Evolutionary conservation across 2,888 invertebrate genomes (phyloP).

Genomic region (Steinernema scapterisci): DNA sequence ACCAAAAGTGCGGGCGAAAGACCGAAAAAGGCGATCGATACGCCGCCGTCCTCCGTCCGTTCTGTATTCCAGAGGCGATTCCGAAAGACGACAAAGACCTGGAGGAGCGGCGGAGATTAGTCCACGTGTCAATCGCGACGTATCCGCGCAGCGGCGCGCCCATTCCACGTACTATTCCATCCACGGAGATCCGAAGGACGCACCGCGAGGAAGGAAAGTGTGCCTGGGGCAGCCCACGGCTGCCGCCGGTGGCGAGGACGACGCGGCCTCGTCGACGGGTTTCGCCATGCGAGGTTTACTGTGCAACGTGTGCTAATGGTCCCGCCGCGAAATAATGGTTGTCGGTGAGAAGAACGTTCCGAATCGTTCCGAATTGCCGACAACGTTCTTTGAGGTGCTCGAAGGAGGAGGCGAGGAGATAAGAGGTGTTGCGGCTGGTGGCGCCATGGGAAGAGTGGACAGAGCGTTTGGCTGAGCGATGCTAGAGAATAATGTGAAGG

Average conservation of each 20-base stretch:
- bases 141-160: not conserved
- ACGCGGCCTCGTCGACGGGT: not conserved
- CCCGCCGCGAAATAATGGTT: not conserved
- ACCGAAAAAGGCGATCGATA: constrained; percentile 1
- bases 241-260: not conserved
- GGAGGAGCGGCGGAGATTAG: not conserved
- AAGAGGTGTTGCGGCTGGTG: not conserved
- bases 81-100: not conserved
- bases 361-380: not conserved
- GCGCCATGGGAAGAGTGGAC: not conserved
- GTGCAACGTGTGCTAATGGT: constrained; percentile 23
- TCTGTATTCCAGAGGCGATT: not conserved
- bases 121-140: not conserved
- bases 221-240: not conserved
- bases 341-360: not conserved
- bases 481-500: too few species aligned
- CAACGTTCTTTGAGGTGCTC: constrained; percentile 3
- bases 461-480: not conserved
- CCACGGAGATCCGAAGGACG: not conserved
- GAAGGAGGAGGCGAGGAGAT: not conserved
- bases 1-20: not conserved
- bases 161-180: not conserved
- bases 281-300: not conserved
- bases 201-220: not conserved
- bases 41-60: not conserved